Percentiles rank a stretch among this genome's conserved stretches.
phyloP scores from a whole-genome alignment of 2,888 invertebrate species.

The Leucophenga maculata region DNA sequence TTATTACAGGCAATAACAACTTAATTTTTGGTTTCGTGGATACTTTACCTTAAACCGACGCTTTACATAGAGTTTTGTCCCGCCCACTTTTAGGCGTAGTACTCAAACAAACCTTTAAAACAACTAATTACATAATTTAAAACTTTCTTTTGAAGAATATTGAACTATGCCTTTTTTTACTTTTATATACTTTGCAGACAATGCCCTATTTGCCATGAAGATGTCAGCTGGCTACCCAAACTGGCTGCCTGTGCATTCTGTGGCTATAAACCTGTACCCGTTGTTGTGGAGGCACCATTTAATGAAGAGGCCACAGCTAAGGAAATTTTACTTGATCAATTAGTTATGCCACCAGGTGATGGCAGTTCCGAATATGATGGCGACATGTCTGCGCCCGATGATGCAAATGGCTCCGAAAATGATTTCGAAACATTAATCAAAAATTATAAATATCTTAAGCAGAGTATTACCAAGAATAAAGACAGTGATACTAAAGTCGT shows the following conservation, averaged over 20 bases:
- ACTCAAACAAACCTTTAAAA: too few relatives aligned
- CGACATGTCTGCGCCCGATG: constrained; percentile 47
- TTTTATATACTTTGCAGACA: constrained; percentile 37
- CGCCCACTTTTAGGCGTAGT: too few relatives aligned
- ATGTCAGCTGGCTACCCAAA: constrained; percentile 69
- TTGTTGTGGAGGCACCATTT: constrained; percentile 55
- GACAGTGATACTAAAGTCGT: constrained; percentile 27
- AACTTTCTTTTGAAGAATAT: neutral
- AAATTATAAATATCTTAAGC: constrained; percentile 42
- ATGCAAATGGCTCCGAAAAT: constrained; percentile 43
- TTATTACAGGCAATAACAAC: too few relatives aligned
- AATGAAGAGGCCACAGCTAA: constrained; percentile 62
- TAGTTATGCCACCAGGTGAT: constrained; percentile 41
- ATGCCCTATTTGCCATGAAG: constrained; percentile 65
- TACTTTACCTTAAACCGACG: too few relatives aligned
- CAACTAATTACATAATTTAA: too few relatives aligned
- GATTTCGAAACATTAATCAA: constrained; percentile 45
- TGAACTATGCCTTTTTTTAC: neutral
- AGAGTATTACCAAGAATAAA: constrained; percentile 36
- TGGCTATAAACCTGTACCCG: constrained; percentile 63
- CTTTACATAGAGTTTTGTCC: too few relatives aligned
- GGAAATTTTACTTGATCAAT: constrained; percentile 57
- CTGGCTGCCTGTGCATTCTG: constrained; percentile 70
- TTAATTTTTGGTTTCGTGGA: too few relatives aligned
- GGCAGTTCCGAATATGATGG: neutral